Conservation (phyloP, 2,888 invertebrate species). For the Drosophila bunnanda region DNA sequence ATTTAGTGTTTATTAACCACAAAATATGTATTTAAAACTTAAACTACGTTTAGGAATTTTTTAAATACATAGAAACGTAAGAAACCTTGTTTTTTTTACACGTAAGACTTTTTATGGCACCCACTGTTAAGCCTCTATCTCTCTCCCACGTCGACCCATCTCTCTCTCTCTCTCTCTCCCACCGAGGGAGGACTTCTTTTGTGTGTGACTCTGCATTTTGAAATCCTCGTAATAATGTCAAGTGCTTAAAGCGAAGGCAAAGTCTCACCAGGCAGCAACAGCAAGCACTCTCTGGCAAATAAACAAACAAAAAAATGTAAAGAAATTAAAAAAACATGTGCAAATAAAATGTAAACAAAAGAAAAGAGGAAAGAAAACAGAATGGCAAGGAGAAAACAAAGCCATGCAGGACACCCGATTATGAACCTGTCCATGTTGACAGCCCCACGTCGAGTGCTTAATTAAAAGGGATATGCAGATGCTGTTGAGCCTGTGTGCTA, state of each 20-base stretch:
- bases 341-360: constrained; percentile 16
- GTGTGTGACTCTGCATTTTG: constrained; percentile 30
- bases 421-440: constrained; percentile 40
- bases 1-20: neutral
- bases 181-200: constrained; percentile 21
- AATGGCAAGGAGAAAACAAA: constrained; percentile 16
- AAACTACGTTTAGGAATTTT: neutral
- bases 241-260: constrained; percentile 58
- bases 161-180: neutral
- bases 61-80: neutral
- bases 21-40: neutral
- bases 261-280: constrained; percentile 18
- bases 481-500: constrained; percentile 9
- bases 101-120: neutral
- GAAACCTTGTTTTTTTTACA: neutral
- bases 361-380: constrained; percentile 8
- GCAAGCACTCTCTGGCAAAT: constrained; percentile 8
- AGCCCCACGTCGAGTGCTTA: constrained; percentile 22
- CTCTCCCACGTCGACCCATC: neutral
- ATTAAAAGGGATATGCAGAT: constrained; percentile 28
- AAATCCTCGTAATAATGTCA: constrained; percentile 68
- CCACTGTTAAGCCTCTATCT: constrained; percentile 3
- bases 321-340: constrained; percentile 19
- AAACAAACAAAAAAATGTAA: constrained; percentile 20
- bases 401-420: constrained; percentile 21